A percentile compares a stretch with the other conserved stretches of the same genome.
These are phyloP conservation scores for Diabrotica virgifera DNA, from an alignment of 1,140 invertebrate genomes.

Conservation along the genomic window DNA sequence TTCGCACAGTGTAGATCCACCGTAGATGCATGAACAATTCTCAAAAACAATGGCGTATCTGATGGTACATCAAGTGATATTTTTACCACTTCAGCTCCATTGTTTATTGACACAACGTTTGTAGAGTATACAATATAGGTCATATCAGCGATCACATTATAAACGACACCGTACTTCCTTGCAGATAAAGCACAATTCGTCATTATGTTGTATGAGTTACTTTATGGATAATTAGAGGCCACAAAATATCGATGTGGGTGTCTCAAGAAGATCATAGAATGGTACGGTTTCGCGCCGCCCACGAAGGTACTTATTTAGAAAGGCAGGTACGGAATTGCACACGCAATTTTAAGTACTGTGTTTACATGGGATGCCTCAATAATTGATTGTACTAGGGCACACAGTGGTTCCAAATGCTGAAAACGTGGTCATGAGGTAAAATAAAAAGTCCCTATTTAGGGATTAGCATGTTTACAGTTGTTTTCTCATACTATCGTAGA, in stretches of 20 bases:
- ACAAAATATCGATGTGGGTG: background rate
- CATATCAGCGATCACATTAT: background rate
- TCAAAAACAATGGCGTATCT: background rate
- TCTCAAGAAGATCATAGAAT: background rate
- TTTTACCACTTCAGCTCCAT: background rate
- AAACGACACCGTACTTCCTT: background rate
- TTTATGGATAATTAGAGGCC: background rate
- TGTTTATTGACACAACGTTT: background rate
- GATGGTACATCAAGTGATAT: background rate
- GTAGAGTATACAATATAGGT: no score
- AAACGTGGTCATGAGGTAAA: no score
- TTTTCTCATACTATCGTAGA: no score
- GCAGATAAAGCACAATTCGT: background rate
- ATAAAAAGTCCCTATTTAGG: no score
- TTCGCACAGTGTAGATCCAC: no score
- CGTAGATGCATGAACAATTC: no score
- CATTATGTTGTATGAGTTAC: background rate
- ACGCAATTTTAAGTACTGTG: no score
- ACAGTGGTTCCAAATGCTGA: no score
- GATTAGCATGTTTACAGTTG: no score
- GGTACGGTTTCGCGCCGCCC: background rate
- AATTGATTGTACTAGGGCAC: no score
- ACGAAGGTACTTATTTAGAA: background rate
- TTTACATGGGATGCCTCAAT: no score
- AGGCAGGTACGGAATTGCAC: background rate